Conservation (phyloP, 2,113 vertebrate genomes). For the Phyllostomus discolor region DNA sequence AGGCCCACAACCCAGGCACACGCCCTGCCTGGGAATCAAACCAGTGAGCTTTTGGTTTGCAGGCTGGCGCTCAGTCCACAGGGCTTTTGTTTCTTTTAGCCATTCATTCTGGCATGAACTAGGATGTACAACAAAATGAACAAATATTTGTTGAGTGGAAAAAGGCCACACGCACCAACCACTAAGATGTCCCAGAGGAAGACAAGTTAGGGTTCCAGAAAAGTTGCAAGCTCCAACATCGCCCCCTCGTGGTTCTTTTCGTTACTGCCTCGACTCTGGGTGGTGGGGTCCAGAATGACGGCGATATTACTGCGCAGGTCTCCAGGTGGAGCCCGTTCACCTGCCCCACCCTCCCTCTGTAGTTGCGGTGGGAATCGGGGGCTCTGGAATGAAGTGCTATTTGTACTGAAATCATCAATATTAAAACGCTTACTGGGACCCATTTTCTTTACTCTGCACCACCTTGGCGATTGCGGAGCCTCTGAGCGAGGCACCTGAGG, state of each 20-base stretch:
- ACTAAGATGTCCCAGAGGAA: too few relatives aligned
- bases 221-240: rapidly evolving
- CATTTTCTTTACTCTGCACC: background rate
- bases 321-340: rapidly evolving
- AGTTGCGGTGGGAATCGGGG: background rate
- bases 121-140: background rate
- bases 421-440: background rate
- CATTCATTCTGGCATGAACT: background rate
- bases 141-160: background rate
- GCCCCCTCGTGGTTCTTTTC: background rate
- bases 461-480: background rate
- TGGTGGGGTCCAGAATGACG: background rate
- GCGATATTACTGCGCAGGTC: rapidly evolving
- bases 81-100: background rate
- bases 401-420: background rate
- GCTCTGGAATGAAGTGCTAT: background rate
- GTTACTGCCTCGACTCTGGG: background rate
- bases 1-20: too few relatives aligned
- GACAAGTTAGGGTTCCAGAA: background rate
- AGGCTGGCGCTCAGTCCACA: too few relatives aligned
- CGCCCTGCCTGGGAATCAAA: too few relatives aligned
- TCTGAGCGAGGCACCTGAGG: background rate
- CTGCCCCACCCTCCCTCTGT: rapidly evolving
- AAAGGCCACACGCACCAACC: background rate
- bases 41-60: too few relatives aligned